Base-by-base conservation (phyloP, 1,140 invertebrate species). In the Microvelia longipes region DNA sequence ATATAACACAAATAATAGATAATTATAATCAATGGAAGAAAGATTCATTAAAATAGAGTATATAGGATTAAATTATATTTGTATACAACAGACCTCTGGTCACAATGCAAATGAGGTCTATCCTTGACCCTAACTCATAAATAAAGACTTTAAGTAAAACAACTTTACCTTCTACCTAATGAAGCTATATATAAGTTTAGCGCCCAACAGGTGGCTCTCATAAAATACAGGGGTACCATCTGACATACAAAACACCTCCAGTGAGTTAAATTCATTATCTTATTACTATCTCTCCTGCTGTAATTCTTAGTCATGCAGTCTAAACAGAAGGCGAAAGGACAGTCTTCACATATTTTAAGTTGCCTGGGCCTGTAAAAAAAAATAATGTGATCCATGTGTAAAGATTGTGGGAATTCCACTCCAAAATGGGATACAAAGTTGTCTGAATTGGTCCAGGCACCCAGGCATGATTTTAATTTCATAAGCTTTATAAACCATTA, bases 321-420 rank as follows among this genome's bases (percentile, higher is more conserved):
- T 65, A 69, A 64, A 35, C 71, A 72, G 67, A 72, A 72, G n/a
- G 64, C 65, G 67, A 72, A 72, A n/a, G 71, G 71, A 29, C 71
- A 72, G 25, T 72, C 25, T 28, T 30, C 29, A 69, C 71, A 72
- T 30, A 13, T 35, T 63, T 60, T 35, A n/a, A n/a, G n/a, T n/a
- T n/a, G 2, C 35, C 11, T 65, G 63, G 25, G 19, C 11, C 11
- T 11, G 19, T 60, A 60, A 60, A 60, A 11, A 60, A 60, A 60
- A 60, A 60, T 60, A 11, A 60, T 60, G 11, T 11, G 11, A 60
- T 60, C 11, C 11, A 11, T 60, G 11, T 11, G 19, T 60, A 11
- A 60, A 60, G 19, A 60, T 60, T 11, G 19, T 19, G 19, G 19
- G 19, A 11, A 60, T 11, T 60, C 13, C 64, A 2, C 63, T 13